These are phyloP conservation scores for Varanus salvator DNA, from an alignment of 2,113 vertebrate species.

Conservation along the genomic window DNA sequence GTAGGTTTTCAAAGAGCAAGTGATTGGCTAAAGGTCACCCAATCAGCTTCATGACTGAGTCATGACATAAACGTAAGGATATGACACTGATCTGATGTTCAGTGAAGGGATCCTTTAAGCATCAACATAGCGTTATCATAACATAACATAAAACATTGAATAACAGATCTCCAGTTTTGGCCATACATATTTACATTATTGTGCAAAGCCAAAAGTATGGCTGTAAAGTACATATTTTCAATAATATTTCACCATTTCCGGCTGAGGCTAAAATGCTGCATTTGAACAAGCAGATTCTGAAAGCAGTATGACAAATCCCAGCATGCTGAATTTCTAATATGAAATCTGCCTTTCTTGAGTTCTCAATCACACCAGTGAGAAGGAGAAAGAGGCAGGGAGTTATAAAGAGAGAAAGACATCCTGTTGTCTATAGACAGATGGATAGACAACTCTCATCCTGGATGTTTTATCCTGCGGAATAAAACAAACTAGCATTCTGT, in stretches of 20 bases:
- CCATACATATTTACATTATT: neutral
- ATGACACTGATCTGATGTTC: too few species aligned
- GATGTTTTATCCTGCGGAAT: conserved; percentile 31
- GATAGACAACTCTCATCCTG: conserved; percentile 10
- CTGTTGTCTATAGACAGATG: neutral
- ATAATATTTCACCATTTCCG: neutral
- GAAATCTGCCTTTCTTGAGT: neutral
- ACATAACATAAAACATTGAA: too few species aligned
- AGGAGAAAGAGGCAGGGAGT: neutral
- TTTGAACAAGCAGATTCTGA: neutral
- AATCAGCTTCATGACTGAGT: too few species aligned
- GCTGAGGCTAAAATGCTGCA: fast-evolving
- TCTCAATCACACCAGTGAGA: neutral
- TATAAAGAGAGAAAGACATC: neutral
- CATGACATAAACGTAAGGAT: too few species aligned
- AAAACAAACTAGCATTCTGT: conserved; percentile 34
- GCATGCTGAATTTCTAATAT: conserved; percentile 13
- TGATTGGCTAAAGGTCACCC: neutral
- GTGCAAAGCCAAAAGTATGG: neutral
- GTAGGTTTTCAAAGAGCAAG: neutral
- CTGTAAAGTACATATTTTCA: neutral
- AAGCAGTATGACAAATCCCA: conserved; percentile 17
- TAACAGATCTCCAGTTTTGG: neutral
- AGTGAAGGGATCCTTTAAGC: too few species aligned
- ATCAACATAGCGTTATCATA: too few species aligned